Base-by-base conservation (phyloP, 1,140 invertebrate species). In the Homarus americanus region DNA sequence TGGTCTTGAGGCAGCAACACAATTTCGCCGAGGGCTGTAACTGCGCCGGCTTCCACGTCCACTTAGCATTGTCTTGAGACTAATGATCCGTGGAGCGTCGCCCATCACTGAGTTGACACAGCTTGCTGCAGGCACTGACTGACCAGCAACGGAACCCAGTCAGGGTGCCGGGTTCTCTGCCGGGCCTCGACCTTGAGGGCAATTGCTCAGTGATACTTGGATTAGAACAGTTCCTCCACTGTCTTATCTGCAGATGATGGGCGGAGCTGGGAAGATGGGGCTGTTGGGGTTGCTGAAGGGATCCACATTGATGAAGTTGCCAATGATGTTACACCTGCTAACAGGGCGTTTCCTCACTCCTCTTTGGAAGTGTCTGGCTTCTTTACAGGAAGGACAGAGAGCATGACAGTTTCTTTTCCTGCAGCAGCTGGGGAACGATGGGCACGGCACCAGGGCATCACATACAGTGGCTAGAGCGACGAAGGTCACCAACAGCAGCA, bases 321-420 rank as follows among this genome's bases (percentile, higher is more conserved):
- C 79, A 5, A 58, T 58, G 41, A 82, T n/a, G 49, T 20, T 24
- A 36, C 36, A 53, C n/a, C 49, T n/a, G 49, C 49, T 49, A 4
- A 36, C 12, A 1, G 79, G 44, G 7, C 4, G 34, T 7, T n/a
- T 58, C 44, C 79, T 49, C n/a, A 82, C 79, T 7, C 79, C 79
- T 24, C 58, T 82, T 20, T 28, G 24, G 79, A 82, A 82, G 34
- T 82, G 2, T 36, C 24, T 10, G n/a, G 79, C 79, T 53, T 82
- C 79, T 28, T 49, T 82, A 49, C 79, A 82, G 44, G 79, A 82
- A 36, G 79, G 79, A 58, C 79, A 82, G n/a, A 82, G 49, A 9
- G 53, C 9, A 20, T 36, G n/a, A 49, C 79, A 82, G 28, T 40
- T 53, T 17, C 79, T 7, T 17, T 41, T 82, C 41, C 24, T 28